Evolutionary conservation across 2,888 invertebrate species (phyloP).

Genomic region (Drepanosiphum platanoidis): DNA sequence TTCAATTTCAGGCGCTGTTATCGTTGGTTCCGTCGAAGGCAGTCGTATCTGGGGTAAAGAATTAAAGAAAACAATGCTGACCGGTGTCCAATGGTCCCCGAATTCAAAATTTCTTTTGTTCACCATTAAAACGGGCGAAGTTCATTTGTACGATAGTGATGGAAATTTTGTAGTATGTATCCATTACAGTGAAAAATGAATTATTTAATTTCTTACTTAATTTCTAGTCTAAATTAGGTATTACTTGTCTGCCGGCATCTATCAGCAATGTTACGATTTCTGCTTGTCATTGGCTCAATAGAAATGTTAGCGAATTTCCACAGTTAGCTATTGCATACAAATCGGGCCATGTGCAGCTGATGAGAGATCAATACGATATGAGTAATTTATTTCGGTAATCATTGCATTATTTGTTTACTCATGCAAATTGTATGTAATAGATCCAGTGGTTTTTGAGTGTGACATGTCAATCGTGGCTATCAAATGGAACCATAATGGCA

Average conservation of each 20-base stretch:
- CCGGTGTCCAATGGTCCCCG: constrained; percentile 96
- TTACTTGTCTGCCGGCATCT: constrained; percentile 70
- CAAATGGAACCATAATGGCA: constrained; percentile 94
- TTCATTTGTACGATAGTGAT: constrained; percentile 93
- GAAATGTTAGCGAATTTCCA: constrained; percentile 76
- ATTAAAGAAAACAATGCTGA: constrained; percentile 83
- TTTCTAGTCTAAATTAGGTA: constrained; percentile 80
- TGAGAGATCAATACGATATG: constrained; percentile 90
- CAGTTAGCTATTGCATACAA: constrained; percentile 88
- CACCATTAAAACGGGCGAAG: constrained; percentile 88
- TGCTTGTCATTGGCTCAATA: constrained; percentile 88
- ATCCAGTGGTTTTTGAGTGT: constrained; percentile 82
- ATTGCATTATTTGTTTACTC: constrained; percentile 14
- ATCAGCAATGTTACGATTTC: constrained; percentile 68
- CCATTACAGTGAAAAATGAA: constrained; percentile 14
- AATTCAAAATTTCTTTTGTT: constrained; percentile 90
- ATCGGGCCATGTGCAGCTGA: constrained; percentile 86
- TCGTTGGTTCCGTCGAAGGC: constrained; percentile 96
- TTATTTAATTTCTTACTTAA: constrained; percentile 34
- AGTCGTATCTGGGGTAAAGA: constrained; percentile 99
- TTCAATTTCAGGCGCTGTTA: constrained; percentile 78
- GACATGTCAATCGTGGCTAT: constrained; percentile 83
- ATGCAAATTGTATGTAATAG: constrained; percentile 34
- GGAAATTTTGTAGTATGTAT: constrained; percentile 74
- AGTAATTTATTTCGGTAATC: constrained; percentile 69